Evolutionary conservation across 2,888 invertebrate species (phyloP).

Genomic region (Rhagium mordax): DNA sequence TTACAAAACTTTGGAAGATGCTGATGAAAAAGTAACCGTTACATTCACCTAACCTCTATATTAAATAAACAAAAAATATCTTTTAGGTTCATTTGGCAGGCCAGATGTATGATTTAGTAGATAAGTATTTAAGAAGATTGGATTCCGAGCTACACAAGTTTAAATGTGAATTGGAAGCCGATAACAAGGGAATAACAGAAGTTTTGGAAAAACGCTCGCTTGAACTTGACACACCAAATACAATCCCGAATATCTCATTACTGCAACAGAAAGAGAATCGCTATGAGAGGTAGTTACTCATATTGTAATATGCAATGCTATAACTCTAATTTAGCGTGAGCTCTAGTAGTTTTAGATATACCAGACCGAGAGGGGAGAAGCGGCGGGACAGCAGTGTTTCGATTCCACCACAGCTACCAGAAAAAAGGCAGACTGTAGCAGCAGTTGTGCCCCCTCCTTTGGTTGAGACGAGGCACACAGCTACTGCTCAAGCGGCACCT

Average conservation of each 20-base stretch:
- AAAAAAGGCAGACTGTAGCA: constrained; percentile 70
- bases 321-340: constrained; percentile 45
- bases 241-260: constrained; percentile 68
- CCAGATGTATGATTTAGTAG: constrained; percentile 95
- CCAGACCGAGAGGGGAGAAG: constrained; percentile 78
- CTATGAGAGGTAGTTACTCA: constrained; percentile 68
- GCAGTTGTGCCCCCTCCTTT: constrained; percentile 54
- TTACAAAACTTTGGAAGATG: constrained; percentile 92
- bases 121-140: constrained; percentile 90
- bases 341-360: constrained; percentile 57
- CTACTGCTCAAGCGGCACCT: constrained; percentile 45
- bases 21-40: constrained; percentile 89
- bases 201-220: constrained; percentile 93
- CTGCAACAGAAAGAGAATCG: constrained; percentile 90
- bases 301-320: background rate
- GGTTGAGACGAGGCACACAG: constrained; percentile 60
- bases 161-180: constrained; percentile 98
- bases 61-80: background rate
- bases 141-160: constrained; percentile 95
- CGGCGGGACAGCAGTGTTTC: constrained; percentile 80
- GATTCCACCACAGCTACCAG: constrained; percentile 67
- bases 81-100: constrained; percentile 84
- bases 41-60: background rate
- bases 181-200: constrained; percentile 98
- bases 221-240: constrained; percentile 85